These are phyloP conservation scores for Clarias magur DNA, from an alignment of 2,113 vertebrate species.

Conservation along the genomic window DNA sequence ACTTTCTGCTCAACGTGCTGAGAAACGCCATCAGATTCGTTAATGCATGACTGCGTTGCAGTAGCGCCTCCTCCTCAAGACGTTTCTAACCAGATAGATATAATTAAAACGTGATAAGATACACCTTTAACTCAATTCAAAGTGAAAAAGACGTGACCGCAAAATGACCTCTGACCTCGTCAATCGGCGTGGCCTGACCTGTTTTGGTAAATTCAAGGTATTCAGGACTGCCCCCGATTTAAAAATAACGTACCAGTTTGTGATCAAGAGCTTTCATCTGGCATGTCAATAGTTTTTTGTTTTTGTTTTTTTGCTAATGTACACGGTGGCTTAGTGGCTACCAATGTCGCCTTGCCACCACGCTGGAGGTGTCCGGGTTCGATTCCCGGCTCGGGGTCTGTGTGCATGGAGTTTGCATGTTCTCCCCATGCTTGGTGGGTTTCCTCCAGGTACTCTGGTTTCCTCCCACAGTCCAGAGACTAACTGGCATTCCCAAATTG, in stretches of 20 bases:
- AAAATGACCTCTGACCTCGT: not conserved
- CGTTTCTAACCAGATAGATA: not conserved
- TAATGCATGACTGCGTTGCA: not conserved
- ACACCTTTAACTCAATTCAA: not conserved
- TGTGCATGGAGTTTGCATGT: no score
- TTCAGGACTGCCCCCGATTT: not conserved
- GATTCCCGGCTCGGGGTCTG: no score
- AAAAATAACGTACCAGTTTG: not conserved
- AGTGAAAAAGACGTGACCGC: not conserved
- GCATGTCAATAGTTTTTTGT: not conserved
- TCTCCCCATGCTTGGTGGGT: no score
- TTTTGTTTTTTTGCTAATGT: not conserved
- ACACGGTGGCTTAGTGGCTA: not conserved
- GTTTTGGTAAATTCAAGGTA: not conserved
- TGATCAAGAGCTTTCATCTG: not conserved
- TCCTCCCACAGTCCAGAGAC: no score
- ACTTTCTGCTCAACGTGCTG: slow-evolving; percentile 1
- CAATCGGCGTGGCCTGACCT: not conserved
- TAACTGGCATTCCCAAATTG: no score
- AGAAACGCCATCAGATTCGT: not conserved
- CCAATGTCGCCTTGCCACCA: no score
- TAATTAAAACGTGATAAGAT: not conserved
- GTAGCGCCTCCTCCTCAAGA: not conserved
- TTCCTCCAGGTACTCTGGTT: no score
- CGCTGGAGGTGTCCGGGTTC: no score